Evolutionary conservation across 2,888 invertebrate species (phyloP).

Genomic region (Philonicus albiceps): DNA sequence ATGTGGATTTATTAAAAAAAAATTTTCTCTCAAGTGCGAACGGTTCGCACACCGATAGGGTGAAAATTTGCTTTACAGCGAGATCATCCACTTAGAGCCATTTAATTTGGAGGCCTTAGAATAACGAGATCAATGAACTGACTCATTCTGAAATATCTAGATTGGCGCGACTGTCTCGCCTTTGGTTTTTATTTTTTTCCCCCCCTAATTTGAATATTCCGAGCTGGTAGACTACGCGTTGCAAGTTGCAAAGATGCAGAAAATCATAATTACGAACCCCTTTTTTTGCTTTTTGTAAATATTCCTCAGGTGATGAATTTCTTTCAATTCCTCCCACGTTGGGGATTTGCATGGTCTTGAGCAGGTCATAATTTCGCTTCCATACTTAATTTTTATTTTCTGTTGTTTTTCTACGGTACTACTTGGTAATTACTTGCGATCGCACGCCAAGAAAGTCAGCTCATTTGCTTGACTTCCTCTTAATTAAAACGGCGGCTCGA

Average conservation of each 20-base stretch:
- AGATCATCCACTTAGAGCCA: neutral
- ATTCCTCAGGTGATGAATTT: neutral
- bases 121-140: slow-evolving; percentile 26
- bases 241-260: neutral
- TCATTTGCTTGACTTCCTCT: neutral
- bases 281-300: neutral
- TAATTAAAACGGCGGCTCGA: neutral
- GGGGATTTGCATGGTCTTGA: neutral
- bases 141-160: slow-evolving; percentile 16
- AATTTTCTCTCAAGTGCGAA: neutral
- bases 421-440: neutral
- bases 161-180: neutral
- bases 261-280: neutral
- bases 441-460: neutral
- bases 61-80: neutral
- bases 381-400: neutral
- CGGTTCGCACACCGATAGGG: neutral
- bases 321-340: neutral
- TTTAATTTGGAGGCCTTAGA: neutral
- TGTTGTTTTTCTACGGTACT: neutral
- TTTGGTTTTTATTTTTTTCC: neutral
- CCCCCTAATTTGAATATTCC: neutral
- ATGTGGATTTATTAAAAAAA: slow-evolving; percentile 1
- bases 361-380: neutral
- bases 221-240: neutral